Percentiles rank a stretch among this genome's conserved stretches.
These are phyloP conservation scores for Euleptes europaea DNA, from an alignment of 2,113 vertebrate genomes.

Conservation along the genomic window DNA sequence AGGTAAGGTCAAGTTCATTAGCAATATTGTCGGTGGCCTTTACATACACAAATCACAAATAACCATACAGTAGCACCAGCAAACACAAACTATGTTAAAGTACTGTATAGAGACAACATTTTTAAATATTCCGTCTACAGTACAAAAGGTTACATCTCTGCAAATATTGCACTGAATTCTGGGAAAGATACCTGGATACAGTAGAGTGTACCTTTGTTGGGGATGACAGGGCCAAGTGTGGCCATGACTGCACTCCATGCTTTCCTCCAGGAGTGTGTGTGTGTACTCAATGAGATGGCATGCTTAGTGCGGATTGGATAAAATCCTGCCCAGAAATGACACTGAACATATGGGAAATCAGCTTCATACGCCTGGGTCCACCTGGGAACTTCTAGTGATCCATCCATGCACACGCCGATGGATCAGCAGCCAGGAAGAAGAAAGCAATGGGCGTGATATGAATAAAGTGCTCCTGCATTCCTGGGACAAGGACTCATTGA, in stretches of 20 bases:
- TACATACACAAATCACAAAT: not conserved
- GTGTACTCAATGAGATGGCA: no score
- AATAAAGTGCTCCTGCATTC: not conserved
- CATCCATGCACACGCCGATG: not conserved
- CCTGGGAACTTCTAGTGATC: not conserved
- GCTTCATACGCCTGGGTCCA: not conserved
- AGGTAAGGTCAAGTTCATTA: not conserved
- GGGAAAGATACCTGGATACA: no score
- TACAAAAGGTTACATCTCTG: not conserved
- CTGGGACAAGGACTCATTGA: not conserved
- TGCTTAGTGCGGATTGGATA: no score
- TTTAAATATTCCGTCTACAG: not conserved
- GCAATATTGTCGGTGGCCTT: not conserved
- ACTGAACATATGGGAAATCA: not conserved
- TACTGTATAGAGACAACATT: not conserved
- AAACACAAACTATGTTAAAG: not conserved
- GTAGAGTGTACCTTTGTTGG: no score
- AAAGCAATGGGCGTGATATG: not conserved
- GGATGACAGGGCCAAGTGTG: no score
- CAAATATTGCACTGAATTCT: not conserved
- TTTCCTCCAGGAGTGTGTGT: no score
- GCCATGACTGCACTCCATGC: no score
- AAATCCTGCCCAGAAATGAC: not conserved
- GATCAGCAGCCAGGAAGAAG: not conserved
- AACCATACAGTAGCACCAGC: not conserved